Base-by-base conservation (phyloP, 92 coral and sea anemone genomes). In the Epizoanthus scotinus region DNA sequence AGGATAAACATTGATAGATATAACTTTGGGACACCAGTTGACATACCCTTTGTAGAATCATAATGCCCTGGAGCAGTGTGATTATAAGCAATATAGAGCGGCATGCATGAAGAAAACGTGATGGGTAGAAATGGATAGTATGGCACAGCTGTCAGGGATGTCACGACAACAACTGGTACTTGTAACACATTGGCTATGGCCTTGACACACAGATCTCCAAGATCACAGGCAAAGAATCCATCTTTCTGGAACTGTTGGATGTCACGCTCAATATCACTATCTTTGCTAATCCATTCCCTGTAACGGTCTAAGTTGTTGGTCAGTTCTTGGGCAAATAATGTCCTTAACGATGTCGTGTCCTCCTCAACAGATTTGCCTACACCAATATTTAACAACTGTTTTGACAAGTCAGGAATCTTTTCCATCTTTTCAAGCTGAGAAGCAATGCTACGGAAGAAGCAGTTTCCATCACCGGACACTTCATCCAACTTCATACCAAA, bases 31-130 rank as follows among this genome's bases (percentile, higher is more conserved):
- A 3, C 22, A 9, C 6, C 44, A 69, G n/a, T n/a, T n/a, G n/a
- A 22, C 62, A 36, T 57, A 89, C 93, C 91, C 84, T 89, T 87
- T 38, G 93, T 92, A 29, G 90, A 89, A 75, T 92, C 94, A 70
- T 93, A 93, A 63, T 93, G 94, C 10, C 97, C 92, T 17, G 91
- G 93, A 18, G 90, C 87, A 20, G 91, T 84, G 54, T 89, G 91
- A 55, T 89, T 81, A 64, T 77, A 92, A 34, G 97, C 97, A 61
- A 92, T 71, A 73, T 85, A 89, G 66, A 92, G 65, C 10, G 97
- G 91, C 53, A 56, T 71, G 42, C 77, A 60, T 5, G 87, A 82
- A 6, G 83, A 73, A 38, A 93, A 82, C 24, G 85, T 81, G 63
- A 79, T 65, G 0, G 97, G 97, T 15, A 93, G 62, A 40, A 93